Evolutionary conservation across 2,888 invertebrate genomes (phyloP), one percentile per base, ranked within the genome.

Genomic region (Leuctra nigra): DNA sequence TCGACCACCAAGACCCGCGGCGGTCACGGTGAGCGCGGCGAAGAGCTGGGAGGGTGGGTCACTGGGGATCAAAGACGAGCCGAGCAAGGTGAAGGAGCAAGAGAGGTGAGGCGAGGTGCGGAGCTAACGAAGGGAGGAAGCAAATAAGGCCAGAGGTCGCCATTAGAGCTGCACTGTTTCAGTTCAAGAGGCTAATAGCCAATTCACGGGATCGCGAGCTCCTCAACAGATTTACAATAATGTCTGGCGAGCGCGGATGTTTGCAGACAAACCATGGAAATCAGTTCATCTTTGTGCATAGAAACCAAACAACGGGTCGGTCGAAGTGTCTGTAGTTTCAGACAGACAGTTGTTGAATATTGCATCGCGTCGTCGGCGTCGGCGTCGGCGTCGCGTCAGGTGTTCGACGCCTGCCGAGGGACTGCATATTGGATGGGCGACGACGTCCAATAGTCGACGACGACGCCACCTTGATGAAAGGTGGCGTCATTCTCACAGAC

Each of bases 141-240:
- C 55, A 59, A 53, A 57, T 57, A 66, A 70, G 69, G 70, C 69
- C 70, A 71, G 68, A 70, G 70, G 69, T 69, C 68, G 68, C 70
- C 72, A 72, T 72, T 69, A 68, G 68, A 67, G 68, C 65, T 44
- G 65, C 66, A 67, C 70, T 72, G 72, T 73, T 73, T 72, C 70
- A 46, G 46, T 57, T 59, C 54, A 57, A 29, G 66, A 70, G 69
- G 68, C 72, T 75, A 75, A 75, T 75, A 73, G 74, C 73, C 75
- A 74, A 75, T 75, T 75, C 74, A 74, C 55, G 46, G 58, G 57
- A 33, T 23, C 23, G 50, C 29, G 53, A 41, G 54, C 54, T 58
- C n/a, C n/a, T n/a, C n/a, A n/a, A n/a, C n/a, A n/a, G n/a, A n/a
- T n/a, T n/a, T n/a, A n/a, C n/a, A n/a, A n/a, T n/a, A n/a, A n/a